Percentiles rank a stretch among this genome's conserved stretches.
Conservation (phyloP, 1,140 invertebrate species). For the Pissodes strobi region DNA sequence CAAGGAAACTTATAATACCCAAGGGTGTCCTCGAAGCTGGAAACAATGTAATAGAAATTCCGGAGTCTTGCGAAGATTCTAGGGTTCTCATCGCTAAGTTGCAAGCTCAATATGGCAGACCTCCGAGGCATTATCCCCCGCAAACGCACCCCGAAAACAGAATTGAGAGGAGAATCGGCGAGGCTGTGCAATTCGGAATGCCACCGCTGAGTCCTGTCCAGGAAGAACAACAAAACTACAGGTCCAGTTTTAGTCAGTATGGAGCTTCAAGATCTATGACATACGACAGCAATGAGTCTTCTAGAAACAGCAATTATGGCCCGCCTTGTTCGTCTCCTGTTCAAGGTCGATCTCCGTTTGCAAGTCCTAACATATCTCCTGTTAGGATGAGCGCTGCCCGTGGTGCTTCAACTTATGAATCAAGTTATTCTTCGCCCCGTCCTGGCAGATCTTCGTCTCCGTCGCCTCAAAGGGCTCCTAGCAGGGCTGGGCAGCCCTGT, state of each 20-base stretch:
- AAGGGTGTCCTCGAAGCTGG: background rate
- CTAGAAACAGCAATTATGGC: background rate
- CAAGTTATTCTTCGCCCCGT: background rate
- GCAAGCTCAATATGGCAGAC: background rate
- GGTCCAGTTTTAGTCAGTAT: background rate
- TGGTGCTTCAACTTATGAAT: background rate
- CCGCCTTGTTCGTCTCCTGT: background rate
- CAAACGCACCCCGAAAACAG: background rate
- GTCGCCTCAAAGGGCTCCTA: too few relatives aligned
- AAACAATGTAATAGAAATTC: constrained; percentile 5
- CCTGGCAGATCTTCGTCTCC: too few relatives aligned
- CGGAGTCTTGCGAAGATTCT: constrained; percentile 5
- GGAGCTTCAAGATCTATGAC: background rate
- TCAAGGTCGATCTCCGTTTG: background rate
- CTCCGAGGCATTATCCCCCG: constrained; percentile 2
- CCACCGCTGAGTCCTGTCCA: background rate
- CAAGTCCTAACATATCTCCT: background rate
- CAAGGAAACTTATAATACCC: background rate
- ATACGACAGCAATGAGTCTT: background rate
- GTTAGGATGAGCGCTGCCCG: constrained; percentile 1
- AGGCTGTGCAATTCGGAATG: background rate
- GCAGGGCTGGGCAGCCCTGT: too few relatives aligned
- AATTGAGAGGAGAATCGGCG: background rate
- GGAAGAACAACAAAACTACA: background rate
- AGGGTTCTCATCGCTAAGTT: constrained; percentile 5